Evolutionary conservation across 53 echinoderm and acorn worm species (phyloP).

Genomic region (Apostichopus leukothele): DNA sequence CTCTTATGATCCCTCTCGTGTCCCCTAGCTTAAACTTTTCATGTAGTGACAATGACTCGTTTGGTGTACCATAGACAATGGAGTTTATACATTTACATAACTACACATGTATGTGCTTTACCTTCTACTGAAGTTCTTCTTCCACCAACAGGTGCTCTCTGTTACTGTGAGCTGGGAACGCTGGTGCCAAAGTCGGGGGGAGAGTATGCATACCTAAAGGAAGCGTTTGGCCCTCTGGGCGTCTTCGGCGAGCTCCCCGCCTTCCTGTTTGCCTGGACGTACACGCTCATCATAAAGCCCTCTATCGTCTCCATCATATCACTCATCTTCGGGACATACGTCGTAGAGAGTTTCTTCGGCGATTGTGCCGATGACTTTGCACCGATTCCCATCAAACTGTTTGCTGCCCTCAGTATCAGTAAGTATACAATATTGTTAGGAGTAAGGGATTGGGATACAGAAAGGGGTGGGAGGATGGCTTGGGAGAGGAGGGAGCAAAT

Average conservation of each 20-base stretch:
- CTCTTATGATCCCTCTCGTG: too few species aligned
- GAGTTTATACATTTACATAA: too few species aligned
- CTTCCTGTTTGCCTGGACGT: slow-evolving; percentile 89
- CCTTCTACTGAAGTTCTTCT: too few species aligned
- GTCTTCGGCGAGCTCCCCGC: slow-evolving; percentile 62
- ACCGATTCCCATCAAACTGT: slow-evolving; percentile 68
- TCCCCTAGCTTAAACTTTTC: too few species aligned
- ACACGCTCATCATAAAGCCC: slow-evolving; percentile 80
- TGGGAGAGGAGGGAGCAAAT: too few species aligned
- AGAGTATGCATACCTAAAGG: slow-evolving; percentile 84
- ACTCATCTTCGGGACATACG: slow-evolving; percentile 84
- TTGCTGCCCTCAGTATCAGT: slow-evolving; percentile 85
- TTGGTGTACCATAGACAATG: too few species aligned
- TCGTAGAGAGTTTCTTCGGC: slow-evolving; percentile 67
- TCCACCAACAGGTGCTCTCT: slow-evolving; percentile 69
- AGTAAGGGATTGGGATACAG: too few species aligned
- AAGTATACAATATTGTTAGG: slow-evolving; percentile 24
- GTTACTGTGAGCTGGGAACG: slow-evolving; percentile 88
- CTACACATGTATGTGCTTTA: too few species aligned
- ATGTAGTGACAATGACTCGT: too few species aligned
- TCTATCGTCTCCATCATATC: slow-evolving; percentile 85
- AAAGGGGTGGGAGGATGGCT: too few species aligned
- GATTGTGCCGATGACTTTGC: slow-evolving; percentile 72
- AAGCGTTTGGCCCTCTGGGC: slow-evolving; percentile 74
- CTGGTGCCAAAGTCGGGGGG: slow-evolving; percentile 84